Evolutionary conservation across 2,888 invertebrate genomes (phyloP).

Genomic region (Halictus ligatus): DNA sequence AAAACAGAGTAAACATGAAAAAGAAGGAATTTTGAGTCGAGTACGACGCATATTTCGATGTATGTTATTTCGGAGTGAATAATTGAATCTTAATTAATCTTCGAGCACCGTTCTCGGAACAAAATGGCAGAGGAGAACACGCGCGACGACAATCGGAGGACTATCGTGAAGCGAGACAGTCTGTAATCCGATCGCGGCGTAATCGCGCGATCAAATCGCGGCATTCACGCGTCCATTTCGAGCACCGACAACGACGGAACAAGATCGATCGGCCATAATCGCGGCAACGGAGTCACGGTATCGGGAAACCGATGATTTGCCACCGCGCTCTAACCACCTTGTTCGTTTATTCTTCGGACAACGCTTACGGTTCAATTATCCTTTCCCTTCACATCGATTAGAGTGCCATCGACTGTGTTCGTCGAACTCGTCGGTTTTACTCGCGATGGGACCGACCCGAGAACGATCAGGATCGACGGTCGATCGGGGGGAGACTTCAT

Average conservation of each 20-base stretch:
- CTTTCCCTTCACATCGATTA: conserved; percentile 5
- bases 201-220: background rate
- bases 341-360: conserved; percentile 9
- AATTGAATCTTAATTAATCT: no score
- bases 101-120: background rate
- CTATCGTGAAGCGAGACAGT: background rate
- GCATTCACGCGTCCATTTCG: background rate
- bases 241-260: conserved; percentile 25
- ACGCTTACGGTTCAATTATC: conserved; percentile 22
- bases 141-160: background rate
- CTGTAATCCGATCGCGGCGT: background rate
- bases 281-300: conserved; percentile 36
- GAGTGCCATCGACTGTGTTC: conserved; percentile 41
- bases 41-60: no score
- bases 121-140: background rate
- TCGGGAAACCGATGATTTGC: conserved; percentile 35
- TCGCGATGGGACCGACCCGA: background rate
- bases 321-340: conserved; percentile 28
- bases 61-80: no score
- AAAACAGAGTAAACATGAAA: background rate
- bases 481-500: background rate
- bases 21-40: background rate
- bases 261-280: conserved; percentile 36
- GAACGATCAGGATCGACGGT: background rate
- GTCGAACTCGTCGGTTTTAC: background rate